Base-by-base conservation (phyloP, 2,113 vertebrate genomes). In the Actenoides lindsayi region DNA sequence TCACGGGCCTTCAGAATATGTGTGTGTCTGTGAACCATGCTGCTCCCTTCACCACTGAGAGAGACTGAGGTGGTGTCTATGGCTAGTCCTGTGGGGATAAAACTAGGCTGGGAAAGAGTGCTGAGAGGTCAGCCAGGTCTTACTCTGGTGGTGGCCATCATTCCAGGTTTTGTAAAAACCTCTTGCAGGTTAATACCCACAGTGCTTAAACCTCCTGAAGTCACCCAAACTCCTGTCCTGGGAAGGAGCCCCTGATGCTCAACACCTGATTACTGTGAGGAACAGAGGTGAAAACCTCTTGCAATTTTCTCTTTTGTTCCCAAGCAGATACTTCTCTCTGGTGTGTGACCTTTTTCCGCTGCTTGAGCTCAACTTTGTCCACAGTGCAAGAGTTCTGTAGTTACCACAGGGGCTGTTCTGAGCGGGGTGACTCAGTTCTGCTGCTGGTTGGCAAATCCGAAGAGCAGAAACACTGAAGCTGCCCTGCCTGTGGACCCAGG, bases 181-280 rank as follows among this genome's bases (percentile, higher is more conserved):
- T 69, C 17, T 28, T 53, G 8, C 31, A 46, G 16, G 19, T 83
- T 82, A 65, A 44, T 71, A 76, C 20, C 27, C 21, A 2, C 30
- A 0, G 2, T 0, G 0, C 56, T 37, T 80, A 60, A 79, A n/a
- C 11, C 4, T 89, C 10, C 15, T 41, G 31, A 83, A 85, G 35
- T 73, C 57, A 60, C 25, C 10, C 24, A 25, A 16, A 18, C 10
- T 64, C 16, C 53, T 50, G n/a, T 65, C 28, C 50, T 83, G n/a
- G 53, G 77, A 79, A 13, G 57, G 51, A 37, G 21, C 12, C 44
- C 17, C 37, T 76, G 31, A 13, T 23, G 54, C 5, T 31, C 33
- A 24, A 17, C 10, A 24, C 19, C 10, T 60, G 13, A 6, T 80
- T 80, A 10, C 35, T 87, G 10, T 62, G 44, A 93, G 48, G 35